phyloP scores from a whole-genome alignment of 2,888 invertebrate species.

The Asteroscopus sphinx region DNA sequence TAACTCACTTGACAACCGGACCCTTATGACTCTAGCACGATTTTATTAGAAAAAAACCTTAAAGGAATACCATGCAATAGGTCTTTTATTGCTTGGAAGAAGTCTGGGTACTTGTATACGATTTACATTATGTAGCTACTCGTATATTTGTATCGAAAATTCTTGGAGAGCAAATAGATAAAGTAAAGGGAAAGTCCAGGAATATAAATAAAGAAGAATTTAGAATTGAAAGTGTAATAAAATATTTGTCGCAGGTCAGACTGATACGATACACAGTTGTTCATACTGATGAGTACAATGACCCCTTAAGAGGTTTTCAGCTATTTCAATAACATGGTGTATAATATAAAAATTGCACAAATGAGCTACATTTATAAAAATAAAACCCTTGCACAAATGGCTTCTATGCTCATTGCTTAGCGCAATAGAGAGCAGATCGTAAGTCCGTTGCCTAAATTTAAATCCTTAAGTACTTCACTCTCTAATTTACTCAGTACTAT shows the following conservation, averaged over 20 bases:
- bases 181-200: too few species aligned
- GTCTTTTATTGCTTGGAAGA: slow-evolving; percentile 4
- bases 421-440: slow-evolving; percentile 64
- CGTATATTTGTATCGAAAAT: not conserved
- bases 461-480: slow-evolving; percentile 53
- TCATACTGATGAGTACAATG: too few species aligned
- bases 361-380: slow-evolving; percentile 57
- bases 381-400: slow-evolving; percentile 49
- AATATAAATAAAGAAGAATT: too few species aligned
- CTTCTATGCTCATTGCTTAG: slow-evolving; percentile 46
- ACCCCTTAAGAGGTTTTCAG: too few species aligned
- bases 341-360: slow-evolving; percentile 45
- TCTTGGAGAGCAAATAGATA: slow-evolving; percentile 4
- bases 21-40: slow-evolving; percentile 19
- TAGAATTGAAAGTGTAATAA: too few species aligned
- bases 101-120: not conserved
- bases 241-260: too few species aligned
- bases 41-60: slow-evolving; percentile 8
- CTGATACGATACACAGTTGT: too few species aligned
- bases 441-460: slow-evolving; percentile 54
- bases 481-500: slow-evolving; percentile 60
- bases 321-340: too few species aligned
- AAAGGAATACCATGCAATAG: slow-evolving; percentile 16
- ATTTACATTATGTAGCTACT: too few species aligned
- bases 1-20: slow-evolving; percentile 53